Evolutionary conservation across 2,888 invertebrate genomes (phyloP).

Genomic region (Lasioglossum malachurum): DNA sequence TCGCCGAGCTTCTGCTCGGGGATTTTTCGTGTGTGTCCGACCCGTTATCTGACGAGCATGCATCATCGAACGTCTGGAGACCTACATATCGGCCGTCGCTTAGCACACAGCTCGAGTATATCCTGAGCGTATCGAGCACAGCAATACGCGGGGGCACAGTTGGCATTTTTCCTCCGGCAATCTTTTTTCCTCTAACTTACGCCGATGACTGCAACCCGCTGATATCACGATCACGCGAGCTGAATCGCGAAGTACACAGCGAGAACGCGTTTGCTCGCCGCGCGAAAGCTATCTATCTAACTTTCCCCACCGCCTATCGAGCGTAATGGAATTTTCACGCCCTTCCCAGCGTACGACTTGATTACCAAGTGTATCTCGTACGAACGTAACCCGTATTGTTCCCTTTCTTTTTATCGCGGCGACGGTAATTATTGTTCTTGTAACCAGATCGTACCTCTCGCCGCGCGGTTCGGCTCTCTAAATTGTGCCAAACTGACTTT

Average conservation of each 20-base stretch:
- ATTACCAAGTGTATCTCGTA: slow-evolving; percentile 5
- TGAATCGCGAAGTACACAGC: neutral
- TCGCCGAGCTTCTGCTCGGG: slow-evolving; percentile 12
- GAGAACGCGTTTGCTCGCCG: slow-evolving; percentile 9
- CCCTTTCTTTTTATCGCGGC: neutral
- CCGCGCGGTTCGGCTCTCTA: neutral
- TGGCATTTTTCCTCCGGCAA: slow-evolving; percentile 29
- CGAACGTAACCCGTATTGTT: slow-evolving; percentile 26
- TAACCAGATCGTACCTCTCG: slow-evolving; percentile 16
- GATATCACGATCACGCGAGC: slow-evolving; percentile 24
- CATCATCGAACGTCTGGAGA: slow-evolving; percentile 44
- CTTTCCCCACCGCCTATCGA: slow-evolving; percentile 38
- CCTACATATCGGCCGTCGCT: slow-evolving; percentile 39
- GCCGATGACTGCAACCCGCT: slow-evolving; percentile 18
- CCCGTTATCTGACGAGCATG: slow-evolving; percentile 52
- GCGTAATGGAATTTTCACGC: slow-evolving; percentile 55
- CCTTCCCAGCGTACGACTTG: slow-evolving; percentile 21
- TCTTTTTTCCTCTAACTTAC: slow-evolving; percentile 23
- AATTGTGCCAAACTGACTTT: slow-evolving; percentile 24
- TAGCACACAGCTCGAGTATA: slow-evolving; percentile 21
- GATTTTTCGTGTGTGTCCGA: slow-evolving; percentile 24
- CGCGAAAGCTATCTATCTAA: slow-evolving; percentile 19
- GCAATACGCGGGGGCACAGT: neutral
- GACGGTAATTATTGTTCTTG: slow-evolving; percentile 13
- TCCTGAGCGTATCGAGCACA: neutral